Evolutionary conservation across 2,888 invertebrate genomes (phyloP).

Genomic region (Amaurobius ferox): DNA sequence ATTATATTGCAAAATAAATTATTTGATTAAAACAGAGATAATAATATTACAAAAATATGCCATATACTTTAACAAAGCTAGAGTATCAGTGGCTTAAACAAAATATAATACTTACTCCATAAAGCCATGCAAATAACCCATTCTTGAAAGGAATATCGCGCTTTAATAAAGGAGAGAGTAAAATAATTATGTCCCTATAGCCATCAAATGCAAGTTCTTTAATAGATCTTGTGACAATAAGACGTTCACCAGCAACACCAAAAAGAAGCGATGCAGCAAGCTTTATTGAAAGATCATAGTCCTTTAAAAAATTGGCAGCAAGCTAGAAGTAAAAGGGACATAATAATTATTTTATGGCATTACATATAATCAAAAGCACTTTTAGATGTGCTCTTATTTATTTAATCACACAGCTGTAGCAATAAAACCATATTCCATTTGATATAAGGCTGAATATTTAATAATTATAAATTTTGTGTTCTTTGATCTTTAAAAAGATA

Average conservation of each 20-base stretch:
- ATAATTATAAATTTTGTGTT: too few relatives aligned
- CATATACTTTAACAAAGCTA: too few relatives aligned
- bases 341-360: background rate
- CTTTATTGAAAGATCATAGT: constrained; percentile 43
- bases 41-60: too few relatives aligned
- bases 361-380: too few relatives aligned
- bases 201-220: constrained; percentile 72
- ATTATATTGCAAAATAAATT: too few relatives aligned
- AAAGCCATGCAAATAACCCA: constrained; percentile 70
- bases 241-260: constrained; percentile 58
- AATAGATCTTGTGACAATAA: constrained; percentile 70
- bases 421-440: too few relatives aligned
- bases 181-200: constrained; percentile 63
- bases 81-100: too few relatives aligned
- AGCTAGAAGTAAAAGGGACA: constrained; percentile 27
- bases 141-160: constrained; percentile 61
- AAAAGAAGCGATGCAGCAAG: constrained; percentile 67
- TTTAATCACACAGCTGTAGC: too few relatives aligned
- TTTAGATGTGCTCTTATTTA: too few relatives aligned
- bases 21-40: too few relatives aligned
- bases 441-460: too few relatives aligned
- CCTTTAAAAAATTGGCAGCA: constrained; percentile 61
- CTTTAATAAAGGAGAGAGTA: constrained; percentile 61
- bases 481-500: too few relatives aligned
- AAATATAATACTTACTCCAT: constrained; percentile 55